Conservation (phyloP, 2,797 vertebrate species). For the Poeciliopsis infans region DNA sequence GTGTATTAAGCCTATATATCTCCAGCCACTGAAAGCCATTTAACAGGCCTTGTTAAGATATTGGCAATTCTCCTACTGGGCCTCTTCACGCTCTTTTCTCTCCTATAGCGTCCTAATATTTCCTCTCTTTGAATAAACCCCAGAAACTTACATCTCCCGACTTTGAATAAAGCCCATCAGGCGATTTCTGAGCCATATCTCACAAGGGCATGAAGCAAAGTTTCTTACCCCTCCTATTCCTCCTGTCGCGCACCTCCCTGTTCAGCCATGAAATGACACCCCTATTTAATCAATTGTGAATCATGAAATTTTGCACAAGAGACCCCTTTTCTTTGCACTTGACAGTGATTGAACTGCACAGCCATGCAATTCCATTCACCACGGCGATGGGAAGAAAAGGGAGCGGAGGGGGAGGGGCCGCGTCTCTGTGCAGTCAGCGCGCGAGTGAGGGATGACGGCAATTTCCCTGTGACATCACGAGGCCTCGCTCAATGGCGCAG, state of each 20-base stretch:
- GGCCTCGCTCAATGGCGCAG: conserved; percentile 51
- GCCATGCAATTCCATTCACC: conserved; percentile 81
- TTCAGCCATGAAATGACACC: conserved; percentile 80
- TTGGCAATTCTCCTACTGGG: conserved; percentile 42
- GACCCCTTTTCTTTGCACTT: conserved; percentile 77
- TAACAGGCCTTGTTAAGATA: conserved; percentile 58
- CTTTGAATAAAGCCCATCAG: conserved; percentile 63
- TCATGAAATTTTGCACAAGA: conserved; percentile 81
- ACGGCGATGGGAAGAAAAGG: conserved; percentile 69
- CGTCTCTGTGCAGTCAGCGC: conserved; percentile 30
- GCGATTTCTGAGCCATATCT: conserved; percentile 71
- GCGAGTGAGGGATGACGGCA: conserved; percentile 60
- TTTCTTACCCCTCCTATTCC: conserved; percentile 17
- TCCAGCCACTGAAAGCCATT: conserved; percentile 54
- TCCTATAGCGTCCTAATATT: conserved; percentile 42
- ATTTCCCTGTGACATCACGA: conserved; percentile 73
- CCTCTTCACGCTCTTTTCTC: conserved; percentile 18
- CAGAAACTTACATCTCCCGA: conserved; percentile 60
- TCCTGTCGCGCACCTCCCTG: conserved; percentile 61
- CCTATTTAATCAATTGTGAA: conserved; percentile 82
- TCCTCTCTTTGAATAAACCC: conserved; percentile 48
- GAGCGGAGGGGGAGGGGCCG: conserved; percentile 43
- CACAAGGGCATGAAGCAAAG: conserved; percentile 68
- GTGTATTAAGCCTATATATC: conserved; percentile 44
- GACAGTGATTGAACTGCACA: conserved; percentile 84